Conservation (phyloP, 2,797 vertebrate genomes). For the Acridotheres tristis region DNA sequence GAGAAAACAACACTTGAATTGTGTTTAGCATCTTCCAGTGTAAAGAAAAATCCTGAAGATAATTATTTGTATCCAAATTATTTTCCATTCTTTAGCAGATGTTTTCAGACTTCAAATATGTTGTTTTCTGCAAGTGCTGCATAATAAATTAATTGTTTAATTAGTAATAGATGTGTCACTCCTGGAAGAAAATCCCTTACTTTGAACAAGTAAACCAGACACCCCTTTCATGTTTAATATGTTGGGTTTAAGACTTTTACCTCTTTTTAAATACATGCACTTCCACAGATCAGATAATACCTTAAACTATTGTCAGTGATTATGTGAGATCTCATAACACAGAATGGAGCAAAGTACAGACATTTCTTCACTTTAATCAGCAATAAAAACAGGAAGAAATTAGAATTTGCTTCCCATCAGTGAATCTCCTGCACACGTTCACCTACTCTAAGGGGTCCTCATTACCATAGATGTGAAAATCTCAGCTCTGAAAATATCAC, state of each 20-base stretch:
- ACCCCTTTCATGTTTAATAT: conserved; percentile 69
- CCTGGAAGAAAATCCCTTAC: conserved; percentile 58
- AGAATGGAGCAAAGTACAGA: conserved; percentile 71
- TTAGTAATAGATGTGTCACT: conserved; percentile 72
- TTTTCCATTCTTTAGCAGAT: conserved; percentile 74
- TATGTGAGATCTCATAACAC: conserved; percentile 76
- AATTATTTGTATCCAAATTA: conserved; percentile 71
- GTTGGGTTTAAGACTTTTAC: conserved; percentile 77
- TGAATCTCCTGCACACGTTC: conserved; percentile 60
- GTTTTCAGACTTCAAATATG: conserved; percentile 68
- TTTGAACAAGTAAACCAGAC: conserved; percentile 71
- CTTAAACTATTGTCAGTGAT: conserved; percentile 79
- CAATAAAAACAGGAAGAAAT: conserved; percentile 71
- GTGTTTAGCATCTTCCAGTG: conserved; percentile 45
- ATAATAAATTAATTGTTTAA: conserved; percentile 74
- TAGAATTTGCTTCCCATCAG: conserved; percentile 75
- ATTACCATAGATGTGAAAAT: conserved; percentile 25
- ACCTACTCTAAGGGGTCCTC: not conserved
- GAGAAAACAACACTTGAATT: conserved; percentile 24
- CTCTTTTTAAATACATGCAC: conserved; percentile 67
- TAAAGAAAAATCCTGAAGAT: conserved; percentile 59
- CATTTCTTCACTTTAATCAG: conserved; percentile 77
- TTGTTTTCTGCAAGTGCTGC: conserved; percentile 71
- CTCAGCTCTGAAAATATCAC: not conserved
- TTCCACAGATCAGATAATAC: conserved; percentile 79